Conservation (phyloP, 2,888 invertebrate genomes). For the Prenolepis imparis region DNA sequence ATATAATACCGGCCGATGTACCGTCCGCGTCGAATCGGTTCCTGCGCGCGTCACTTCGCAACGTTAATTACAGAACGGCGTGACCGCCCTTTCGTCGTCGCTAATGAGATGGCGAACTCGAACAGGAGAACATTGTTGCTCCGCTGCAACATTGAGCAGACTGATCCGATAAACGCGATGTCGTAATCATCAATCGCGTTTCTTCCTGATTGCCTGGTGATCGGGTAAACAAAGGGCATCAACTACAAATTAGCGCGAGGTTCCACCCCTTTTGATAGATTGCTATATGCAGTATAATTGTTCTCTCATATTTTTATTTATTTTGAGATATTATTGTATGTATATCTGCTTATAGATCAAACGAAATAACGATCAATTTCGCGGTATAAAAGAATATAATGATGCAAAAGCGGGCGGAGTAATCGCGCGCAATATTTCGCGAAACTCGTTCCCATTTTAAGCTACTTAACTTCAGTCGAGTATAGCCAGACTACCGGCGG, state of each 20-base stretch:
- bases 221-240: neutral
- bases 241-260: neutral
- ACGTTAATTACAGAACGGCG: constrained; percentile 72
- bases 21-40: constrained; percentile 65
- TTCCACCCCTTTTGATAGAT: neutral
- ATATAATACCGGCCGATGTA: constrained; percentile 69
- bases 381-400: constrained; percentile 9
- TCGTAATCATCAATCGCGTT: constrained; percentile 13
- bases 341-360: neutral
- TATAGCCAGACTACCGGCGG: neutral
- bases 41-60: constrained; percentile 55
- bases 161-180: constrained; percentile 3
- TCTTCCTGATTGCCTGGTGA: neutral
- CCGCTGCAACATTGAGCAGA: constrained; percentile 1
- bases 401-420: neutral
- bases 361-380: neutral
- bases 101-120: constrained; percentile 51
- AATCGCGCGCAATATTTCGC: neutral
- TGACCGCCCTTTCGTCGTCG: constrained; percentile 39
- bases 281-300: neutral
- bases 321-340: neutral
- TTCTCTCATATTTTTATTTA: neutral
- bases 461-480: constrained; percentile 22
- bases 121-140: constrained; percentile 28
- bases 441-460: constrained; percentile 3